Base-by-base conservation (phyloP, 2,797 vertebrate genomes). In the Melanotaenia trifasciata region DNA sequence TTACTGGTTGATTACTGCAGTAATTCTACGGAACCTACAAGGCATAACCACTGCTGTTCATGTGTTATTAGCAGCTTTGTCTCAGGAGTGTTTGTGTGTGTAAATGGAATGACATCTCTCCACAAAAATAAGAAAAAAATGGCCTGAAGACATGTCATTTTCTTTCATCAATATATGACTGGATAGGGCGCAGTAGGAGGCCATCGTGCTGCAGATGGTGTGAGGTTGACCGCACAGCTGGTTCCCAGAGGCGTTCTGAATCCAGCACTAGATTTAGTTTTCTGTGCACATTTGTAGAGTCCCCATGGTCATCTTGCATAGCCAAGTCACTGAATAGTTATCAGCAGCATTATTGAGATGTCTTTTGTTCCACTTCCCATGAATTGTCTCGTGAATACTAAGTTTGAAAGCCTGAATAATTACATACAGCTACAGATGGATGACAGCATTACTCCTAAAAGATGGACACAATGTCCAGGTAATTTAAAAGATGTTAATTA, bases 171-270 rank as follows among this genome's bases (percentile, higher is more conserved):
- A 26, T 57, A 16, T 60, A 7, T 74, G 64, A 68, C 73, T 69
- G 71, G 13, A 72, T 43, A 22, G 1, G 32, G 53, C 63, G 63
- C 70, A 38, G 65, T 24, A 33, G 40, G 59, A 76, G 67, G 70
- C 50, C 69, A 64, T 83, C 59, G 51, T 26, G 13, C 40, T 20
- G 3, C 81, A 85, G 85, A 85, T 88, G 84, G 84, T 76, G 70
- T 30, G 73, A 54, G 67, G 63, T 74, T 66, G 73, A 81, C 67
- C 78, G 80, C 87, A 79, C 85, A 81, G 84, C 79, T 83, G 85
- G 76, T 56, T 64, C 79, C 70, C 72, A 30, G 30, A 58, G 83
- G 72, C 9, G 26, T 67, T 73, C 58, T 79, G 74, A 83, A 83
- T 76, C 78, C 64, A 58, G 82, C 87, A 80, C 62, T 76, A 71